phyloP scores from a whole-genome alignment of 2,888 invertebrate species.

The Lepidochrysops patricia region DNA sequence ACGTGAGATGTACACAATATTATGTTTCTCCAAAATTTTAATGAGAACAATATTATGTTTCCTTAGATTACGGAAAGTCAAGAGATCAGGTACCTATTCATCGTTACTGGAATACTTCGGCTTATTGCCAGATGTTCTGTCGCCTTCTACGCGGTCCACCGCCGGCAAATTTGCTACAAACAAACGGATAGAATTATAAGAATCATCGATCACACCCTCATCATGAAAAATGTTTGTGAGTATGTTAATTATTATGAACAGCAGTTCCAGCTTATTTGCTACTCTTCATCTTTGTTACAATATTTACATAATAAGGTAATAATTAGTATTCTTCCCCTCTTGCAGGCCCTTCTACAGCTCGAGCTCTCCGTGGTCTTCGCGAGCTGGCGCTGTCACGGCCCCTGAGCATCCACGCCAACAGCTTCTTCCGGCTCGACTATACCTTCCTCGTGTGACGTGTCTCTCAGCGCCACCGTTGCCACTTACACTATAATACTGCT shows the following conservation, averaged over 20 bases:
- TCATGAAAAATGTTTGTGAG: conserved; percentile 21
- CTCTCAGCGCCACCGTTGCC: conserved; percentile 46
- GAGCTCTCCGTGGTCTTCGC: conserved; percentile 35
- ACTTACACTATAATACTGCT: conserved; percentile 55
- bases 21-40: too few relatives aligned
- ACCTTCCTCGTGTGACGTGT: conserved; percentile 40
- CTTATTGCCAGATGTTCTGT: conserved; percentile 4
- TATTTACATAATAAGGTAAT: too few relatives aligned
- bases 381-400: conserved; percentile 38
- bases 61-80: not conserved
- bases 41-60: too few relatives aligned
- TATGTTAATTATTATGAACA: not conserved
- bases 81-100: conserved; percentile 8
- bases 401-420: conserved; percentile 41
- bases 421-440: conserved; percentile 44
- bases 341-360: conserved; percentile 35
- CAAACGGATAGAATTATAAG: conserved; percentile 17
- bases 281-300: too few relatives aligned
- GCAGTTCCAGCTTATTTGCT: too few relatives aligned
- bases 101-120: conserved; percentile 16
- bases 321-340: too few relatives aligned
- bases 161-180: conserved; percentile 18
- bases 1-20: too few relatives aligned
- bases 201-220: conserved; percentile 18
- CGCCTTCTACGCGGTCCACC: conserved; percentile 10